Base-by-base conservation (phyloP, 2,797 vertebrate species). In the Dromococcyx pavoninus region DNA sequence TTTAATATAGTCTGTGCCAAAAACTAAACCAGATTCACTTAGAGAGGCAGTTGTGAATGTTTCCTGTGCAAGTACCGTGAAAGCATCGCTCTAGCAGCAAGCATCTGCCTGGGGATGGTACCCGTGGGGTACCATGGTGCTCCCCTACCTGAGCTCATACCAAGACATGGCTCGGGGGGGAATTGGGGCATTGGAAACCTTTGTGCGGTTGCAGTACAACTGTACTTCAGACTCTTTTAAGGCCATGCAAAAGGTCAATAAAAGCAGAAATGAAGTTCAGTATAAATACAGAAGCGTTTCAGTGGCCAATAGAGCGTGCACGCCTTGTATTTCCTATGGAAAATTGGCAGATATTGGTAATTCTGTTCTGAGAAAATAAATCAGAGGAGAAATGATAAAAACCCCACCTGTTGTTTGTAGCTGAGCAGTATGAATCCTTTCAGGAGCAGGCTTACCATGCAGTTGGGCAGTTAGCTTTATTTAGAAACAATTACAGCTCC, bases 401-500 rank as follows among this genome's bases (percentile, higher is more conserved):
- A 51, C 53, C 56, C 21, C 11, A 56, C 33, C 66, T 25, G 57
- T 78, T 84, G 37, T 48, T 85, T 23, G 3, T 56, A 74, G 75
- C 71, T 77, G 17, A 71, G 57, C 64, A 25, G 56, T 33, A 58
- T 0, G 0, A 62, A 72, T 60, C n/a, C 43, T 89, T 95, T 56
- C 70, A 91, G 58, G 89, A 86, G 56, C 21, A 22, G 61, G 28
- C 62, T 86, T 92, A 88, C 89, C 66, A 30, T 28, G 39, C 19
- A 1, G 17, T 37, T 94, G 62, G 37, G 78, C 53, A 67, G 81
- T 17, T 17, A 62, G 72, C 54, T 96, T 93, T 88, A 91, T 88
- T 97, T 95, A 89, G 82, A 89, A 95, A 75, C 73, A 62, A 75
- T 91, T 86, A 89, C 17, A 70, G 28, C 70, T 2, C 58, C 61